Percentiles rank a stretch among this genome's conserved stretches.
Conservation (phyloP, 1,140 invertebrate species). For the Meloidogyne exigua region DNA sequence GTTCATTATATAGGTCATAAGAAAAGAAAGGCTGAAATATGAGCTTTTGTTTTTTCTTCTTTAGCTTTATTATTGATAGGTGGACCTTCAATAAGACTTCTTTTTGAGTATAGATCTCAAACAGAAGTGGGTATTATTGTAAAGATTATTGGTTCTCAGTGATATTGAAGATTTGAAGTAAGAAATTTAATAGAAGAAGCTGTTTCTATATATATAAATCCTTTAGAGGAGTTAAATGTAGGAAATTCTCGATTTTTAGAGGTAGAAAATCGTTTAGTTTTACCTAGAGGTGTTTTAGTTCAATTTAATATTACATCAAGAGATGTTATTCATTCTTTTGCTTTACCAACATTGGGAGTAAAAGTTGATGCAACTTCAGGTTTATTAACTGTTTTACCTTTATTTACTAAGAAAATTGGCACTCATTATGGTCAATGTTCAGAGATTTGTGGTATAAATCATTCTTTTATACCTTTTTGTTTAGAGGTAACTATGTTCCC, state of each 20-base stretch:
- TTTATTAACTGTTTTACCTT: slow-evolving; percentile 71
- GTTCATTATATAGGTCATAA: too few relatives aligned
- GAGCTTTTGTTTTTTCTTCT: too few relatives aligned
- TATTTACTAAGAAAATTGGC: slow-evolving; percentile 69
- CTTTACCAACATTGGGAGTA: slow-evolving; percentile 70
- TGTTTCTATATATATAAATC: slow-evolving; percentile 72
- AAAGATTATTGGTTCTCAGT: slow-evolving; percentile 72
- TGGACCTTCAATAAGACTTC: too few relatives aligned
- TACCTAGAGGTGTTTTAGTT: slow-evolving; percentile 68
- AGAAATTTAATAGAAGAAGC: slow-evolving; percentile 69
- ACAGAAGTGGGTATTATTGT: slow-evolving; percentile 66
- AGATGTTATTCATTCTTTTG: slow-evolving; percentile 75
- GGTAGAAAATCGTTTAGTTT: slow-evolving; percentile 70
- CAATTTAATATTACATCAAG: slow-evolving; percentile 68
- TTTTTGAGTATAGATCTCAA: too few relatives aligned
- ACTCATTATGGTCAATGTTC: slow-evolving; percentile 75
- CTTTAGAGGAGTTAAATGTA: slow-evolving; percentile 63
- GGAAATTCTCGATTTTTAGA: slow-evolving; percentile 70
- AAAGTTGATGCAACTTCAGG: slow-evolving; percentile 73
- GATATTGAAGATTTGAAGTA: slow-evolving; percentile 74
- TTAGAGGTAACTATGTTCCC: slow-evolving; percentile 65
- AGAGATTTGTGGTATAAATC: slow-evolving; percentile 77
- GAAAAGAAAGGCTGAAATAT: too few relatives aligned
- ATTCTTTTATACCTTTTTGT: slow-evolving; percentile 76
- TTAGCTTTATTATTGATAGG: too few relatives aligned